Percentiles rank a stretch among this genome's conserved stretches.
phyloP scores from a whole-genome alignment of 2,888 invertebrate genomes.

The Synanthedon formicaeformis region DNA sequence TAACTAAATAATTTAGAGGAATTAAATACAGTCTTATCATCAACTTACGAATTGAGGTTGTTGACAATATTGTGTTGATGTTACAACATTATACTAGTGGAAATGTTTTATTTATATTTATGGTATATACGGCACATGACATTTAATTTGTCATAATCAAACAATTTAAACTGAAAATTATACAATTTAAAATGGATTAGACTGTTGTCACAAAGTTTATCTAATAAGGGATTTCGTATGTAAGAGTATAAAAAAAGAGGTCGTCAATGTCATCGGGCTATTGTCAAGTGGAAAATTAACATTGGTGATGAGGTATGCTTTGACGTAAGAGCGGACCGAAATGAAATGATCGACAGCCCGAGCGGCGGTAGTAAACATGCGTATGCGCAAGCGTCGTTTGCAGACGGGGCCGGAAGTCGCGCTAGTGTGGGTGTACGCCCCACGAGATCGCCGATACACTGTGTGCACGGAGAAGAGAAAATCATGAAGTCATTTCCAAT shows the following conservation, averaged over 20 bases:
- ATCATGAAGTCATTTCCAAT: constrained; percentile 51
- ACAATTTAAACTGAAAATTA: too few relatives aligned
- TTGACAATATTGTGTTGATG: too few relatives aligned
- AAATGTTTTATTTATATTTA: too few relatives aligned
- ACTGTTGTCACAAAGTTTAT: too few relatives aligned
- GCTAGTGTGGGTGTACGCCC: constrained; percentile 23
- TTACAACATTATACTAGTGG: too few relatives aligned
- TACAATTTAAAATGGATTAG: too few relatives aligned
- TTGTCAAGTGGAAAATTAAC: neutral
- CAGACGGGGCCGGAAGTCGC: constrained; percentile 44
- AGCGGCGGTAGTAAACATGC: constrained; percentile 52
- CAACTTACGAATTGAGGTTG: too few relatives aligned
- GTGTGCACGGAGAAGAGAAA: constrained; percentile 33
- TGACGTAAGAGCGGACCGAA: constrained; percentile 39
- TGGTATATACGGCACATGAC: too few relatives aligned
- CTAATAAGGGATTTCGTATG: too few relatives aligned
- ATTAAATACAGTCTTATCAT: too few relatives aligned
- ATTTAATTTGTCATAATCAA: too few relatives aligned
- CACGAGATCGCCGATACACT: constrained; percentile 10
- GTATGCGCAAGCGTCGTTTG: constrained; percentile 59
- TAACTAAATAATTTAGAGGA: too few relatives aligned
- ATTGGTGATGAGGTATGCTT: constrained; percentile 12
- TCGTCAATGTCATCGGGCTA: neutral
- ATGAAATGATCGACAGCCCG: constrained; percentile 50
- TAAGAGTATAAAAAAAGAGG: neutral